Conservation (phyloP, 2,888 invertebrate genomes). For the Drosophila paracracens region DNA sequence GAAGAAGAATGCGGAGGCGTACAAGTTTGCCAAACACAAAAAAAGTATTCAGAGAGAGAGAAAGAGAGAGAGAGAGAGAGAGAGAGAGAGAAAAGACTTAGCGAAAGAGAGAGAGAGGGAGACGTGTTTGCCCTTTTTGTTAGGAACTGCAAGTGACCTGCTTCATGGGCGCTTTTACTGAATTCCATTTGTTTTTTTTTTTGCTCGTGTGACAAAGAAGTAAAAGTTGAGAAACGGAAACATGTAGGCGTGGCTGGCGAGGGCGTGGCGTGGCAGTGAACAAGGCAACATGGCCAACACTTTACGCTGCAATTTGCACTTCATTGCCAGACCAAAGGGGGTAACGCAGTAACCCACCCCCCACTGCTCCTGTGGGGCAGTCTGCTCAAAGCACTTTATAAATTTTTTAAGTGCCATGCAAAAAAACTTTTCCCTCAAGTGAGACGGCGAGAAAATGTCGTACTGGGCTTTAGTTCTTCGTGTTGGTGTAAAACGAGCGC, state of each 20-base stretch:
- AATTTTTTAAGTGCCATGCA: conserved; percentile 74
- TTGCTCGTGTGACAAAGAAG: conserved; percentile 69
- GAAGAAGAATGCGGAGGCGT: conserved; percentile 28
- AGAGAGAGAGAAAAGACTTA: not conserved
- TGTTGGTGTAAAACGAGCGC: conserved; percentile 52
- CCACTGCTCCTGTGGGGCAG: conserved; percentile 60
- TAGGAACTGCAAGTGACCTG: conserved; percentile 63
- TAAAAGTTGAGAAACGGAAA: conserved; percentile 66
- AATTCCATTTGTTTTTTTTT: conserved; percentile 31
- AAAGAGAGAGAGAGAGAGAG: not conserved
- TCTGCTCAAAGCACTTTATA: conserved; percentile 75
- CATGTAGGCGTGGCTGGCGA: conserved; percentile 15
- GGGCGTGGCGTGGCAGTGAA: conserved; percentile 24
- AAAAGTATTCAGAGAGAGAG: conserved; percentile 6
- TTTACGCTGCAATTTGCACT: conserved; percentile 78
- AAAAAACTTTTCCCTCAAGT: conserved; percentile 55
- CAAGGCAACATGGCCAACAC: conserved; percentile 62
- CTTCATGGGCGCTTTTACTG: conserved; percentile 35
- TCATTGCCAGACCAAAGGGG: conserved; percentile 64
- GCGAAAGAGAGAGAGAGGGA: not conserved
- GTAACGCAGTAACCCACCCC: not conserved
- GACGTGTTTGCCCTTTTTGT: not conserved
- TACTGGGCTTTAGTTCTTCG: conserved; percentile 41
- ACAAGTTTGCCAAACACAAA: conserved; percentile 58
- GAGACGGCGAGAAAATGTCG: conserved; percentile 21